phyloP scores from a whole-genome alignment of 1,140 invertebrate species.

The Littorina saxatilis region DNA sequence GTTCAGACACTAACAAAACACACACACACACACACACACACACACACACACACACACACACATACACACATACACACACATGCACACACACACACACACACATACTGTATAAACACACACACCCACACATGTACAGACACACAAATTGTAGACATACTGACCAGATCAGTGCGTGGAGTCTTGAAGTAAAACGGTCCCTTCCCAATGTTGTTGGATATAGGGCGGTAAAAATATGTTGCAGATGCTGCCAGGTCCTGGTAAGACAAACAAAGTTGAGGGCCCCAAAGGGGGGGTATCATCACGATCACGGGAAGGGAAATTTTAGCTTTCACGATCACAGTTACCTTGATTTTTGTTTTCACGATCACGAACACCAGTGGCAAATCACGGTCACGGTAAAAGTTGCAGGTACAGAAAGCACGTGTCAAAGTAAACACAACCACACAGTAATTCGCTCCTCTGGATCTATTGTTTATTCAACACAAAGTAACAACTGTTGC shows the following conservation, averaged over 20 bases:
- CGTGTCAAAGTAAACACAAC: no score
- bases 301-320: no score
- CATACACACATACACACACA: not conserved
- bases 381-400: no score
- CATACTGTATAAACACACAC: not conserved
- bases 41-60: not conserved
- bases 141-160: not conserved
- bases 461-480: no score
- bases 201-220: slow-evolving; percentile 47
- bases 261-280: not conserved
- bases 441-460: no score
- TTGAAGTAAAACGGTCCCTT: slow-evolving; percentile 54
- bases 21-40: not conserved
- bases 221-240: slow-evolving; percentile 53
- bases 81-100: not conserved
- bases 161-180: slow-evolving; percentile 37
- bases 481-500: no score
- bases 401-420: no score
- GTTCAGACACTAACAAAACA: not conserved
- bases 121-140: not conserved
- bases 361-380: no score
- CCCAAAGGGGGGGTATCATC: no score
- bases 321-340: not conserved
- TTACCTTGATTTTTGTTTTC: no score
- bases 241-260: slow-evolving; percentile 42